Base-by-base conservation (phyloP, 2,113 vertebrate species). In the Nothobranchius furzeri region DNA sequence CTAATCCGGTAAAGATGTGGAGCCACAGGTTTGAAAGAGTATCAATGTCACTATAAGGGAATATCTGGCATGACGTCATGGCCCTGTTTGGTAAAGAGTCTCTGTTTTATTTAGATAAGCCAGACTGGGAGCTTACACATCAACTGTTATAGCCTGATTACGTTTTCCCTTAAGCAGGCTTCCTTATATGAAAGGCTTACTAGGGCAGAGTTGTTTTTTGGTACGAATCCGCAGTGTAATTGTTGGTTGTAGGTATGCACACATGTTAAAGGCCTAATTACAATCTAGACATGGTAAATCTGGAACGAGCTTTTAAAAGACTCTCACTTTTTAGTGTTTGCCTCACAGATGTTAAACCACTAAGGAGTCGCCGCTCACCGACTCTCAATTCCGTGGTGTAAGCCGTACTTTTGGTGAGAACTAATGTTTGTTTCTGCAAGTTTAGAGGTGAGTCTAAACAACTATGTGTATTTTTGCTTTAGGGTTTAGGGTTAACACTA, bases 221-320 rank as follows among this genome's bases (percentile, higher is more conserved):
- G 81, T 79, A 68, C 71, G 74, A 81, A 81, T 84, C 66, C 78
- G 17, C 84, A 80, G 58, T 70, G 77, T 87, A 90, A 92, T 86
- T 91, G 83, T 64, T 77, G 84, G 89, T 87, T 92, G 81, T 74
- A 77, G 84, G 83, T 81, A 75, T 79, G 72, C 25, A 69, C 87
- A 86, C 76, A 90, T 89, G 88, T 85, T 85, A 72, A 76, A 86
- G 71, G 61, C 68, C 78, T 91, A 93, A 91, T 90, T 92, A 91
- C 85, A 90, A 87, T 89, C 87, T 81, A 82, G 73, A 81, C 64
- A 61, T 79, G 69, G 86, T 83, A 86, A 85, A 88, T 89, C 78
- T 62, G 72, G 79, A 85, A 59, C 77, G 63, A 79, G 79, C 82
- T 78, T 78, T 87, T 73, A 77, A 86, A 84, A 70, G 77, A 24